These are phyloP conservation scores for Diorhabda carinulata DNA, from an alignment of 1,140 invertebrate genomes.

Conservation along the genomic window DNA sequence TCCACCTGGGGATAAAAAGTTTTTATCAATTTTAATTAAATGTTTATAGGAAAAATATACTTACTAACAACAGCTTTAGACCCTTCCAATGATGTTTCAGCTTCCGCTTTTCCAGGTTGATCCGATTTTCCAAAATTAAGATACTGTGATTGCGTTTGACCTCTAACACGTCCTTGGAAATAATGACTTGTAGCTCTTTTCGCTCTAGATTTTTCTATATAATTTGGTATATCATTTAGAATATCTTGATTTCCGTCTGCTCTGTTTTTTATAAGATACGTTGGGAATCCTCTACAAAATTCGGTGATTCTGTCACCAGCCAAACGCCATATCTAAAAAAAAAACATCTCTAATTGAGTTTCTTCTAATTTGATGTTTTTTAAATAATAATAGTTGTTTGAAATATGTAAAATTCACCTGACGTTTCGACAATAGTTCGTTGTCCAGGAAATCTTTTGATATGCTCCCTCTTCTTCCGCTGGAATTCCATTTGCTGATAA, in stretches of 20 bases:
- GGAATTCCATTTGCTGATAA: conserved; percentile 27
- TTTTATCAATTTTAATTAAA: not conserved
- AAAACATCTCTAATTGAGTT: too few species aligned
- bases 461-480: conserved; percentile 20
- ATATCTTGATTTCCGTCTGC: conserved; percentile 17
- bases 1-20: conserved; percentile 31
- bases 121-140: conserved; percentile 58
- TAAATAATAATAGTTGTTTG: conserved; percentile 3
- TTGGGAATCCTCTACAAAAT: conserved; percentile 41
- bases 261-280: conserved; percentile 36
- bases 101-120: conserved; percentile 69
- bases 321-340: conserved; percentile 35
- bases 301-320: conserved; percentile 38
- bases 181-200: conserved; percentile 33
- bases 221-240: conserved; percentile 23
- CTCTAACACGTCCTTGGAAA: conserved; percentile 47
- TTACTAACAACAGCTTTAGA: conserved; percentile 74
- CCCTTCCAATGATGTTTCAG: conserved; percentile 65
- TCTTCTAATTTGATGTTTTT: not conserved
- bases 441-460: conserved; percentile 30
- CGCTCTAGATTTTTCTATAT: conserved; percentile 16
- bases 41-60: conserved; percentile 44
- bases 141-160: conserved; percentile 81
- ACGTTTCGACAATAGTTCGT: conserved; percentile 34
- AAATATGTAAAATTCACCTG: conserved; percentile 29